phyloP scores from a whole-genome alignment of 2,888 invertebrate species.

The Pyrgus malvae region DNA sequence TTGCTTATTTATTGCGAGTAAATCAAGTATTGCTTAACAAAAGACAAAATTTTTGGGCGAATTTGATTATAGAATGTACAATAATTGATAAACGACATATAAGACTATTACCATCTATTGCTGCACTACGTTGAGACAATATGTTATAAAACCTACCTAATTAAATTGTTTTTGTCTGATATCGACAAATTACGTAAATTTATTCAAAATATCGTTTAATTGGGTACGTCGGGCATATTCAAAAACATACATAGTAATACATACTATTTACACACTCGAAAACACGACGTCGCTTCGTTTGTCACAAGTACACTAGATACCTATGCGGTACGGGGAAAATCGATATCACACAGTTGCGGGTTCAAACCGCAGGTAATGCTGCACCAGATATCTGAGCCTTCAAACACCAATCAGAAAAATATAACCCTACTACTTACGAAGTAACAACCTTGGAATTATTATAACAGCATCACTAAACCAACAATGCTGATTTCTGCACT shows the following conservation, averaged over 20 bases:
- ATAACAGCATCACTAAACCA: background rate
- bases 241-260: no score
- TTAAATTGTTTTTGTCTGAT: no score
- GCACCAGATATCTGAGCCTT: conserved; percentile 49
- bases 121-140: no score
- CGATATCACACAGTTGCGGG: conserved; percentile 65
- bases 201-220: conserved; percentile 10
- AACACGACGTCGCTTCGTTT: conserved; percentile 12
- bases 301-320: conserved; percentile 21
- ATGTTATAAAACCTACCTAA: no score
- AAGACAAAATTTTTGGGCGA: no score
- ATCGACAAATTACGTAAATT: no score
- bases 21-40: no score
- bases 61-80: no score
- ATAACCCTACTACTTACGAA: conserved; percentile 5
- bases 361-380: conserved; percentile 64
- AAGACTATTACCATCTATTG: no score
- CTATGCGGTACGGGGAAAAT: conserved; percentile 50
- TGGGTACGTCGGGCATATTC: background rate
- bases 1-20: no score
- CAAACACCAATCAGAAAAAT: conserved; percentile 24
- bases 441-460: conserved; percentile 12
- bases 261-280: conserved; percentile 4
- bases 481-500: background rate
- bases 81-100: no score